These are phyloP conservation scores for Corynorhinus townsendii DNA, from an alignment of 2,113 vertebrate species.

Conservation along the genomic window DNA sequence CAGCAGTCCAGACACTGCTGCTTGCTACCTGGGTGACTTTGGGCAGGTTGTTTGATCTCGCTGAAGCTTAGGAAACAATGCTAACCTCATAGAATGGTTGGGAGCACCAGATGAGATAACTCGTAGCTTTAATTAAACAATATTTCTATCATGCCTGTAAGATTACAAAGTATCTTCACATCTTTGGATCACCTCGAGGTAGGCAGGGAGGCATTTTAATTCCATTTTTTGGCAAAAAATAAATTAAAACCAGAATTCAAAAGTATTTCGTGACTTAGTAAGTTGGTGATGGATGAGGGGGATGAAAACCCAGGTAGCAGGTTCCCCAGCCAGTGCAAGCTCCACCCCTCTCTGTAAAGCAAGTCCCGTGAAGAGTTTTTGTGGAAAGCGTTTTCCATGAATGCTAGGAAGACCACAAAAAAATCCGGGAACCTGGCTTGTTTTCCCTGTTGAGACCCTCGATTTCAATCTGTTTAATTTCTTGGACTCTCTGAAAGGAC, in stretches of 20 bases:
- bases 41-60: background rate
- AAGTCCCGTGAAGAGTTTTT: background rate
- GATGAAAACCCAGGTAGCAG: background rate
- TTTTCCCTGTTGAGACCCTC: background rate
- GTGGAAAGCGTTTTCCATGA: background rate
- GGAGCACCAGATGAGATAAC: background rate
- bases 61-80: background rate
- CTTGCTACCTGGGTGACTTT: slow-evolving; percentile 2
- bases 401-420: background rate
- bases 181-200: background rate
- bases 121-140: background rate
- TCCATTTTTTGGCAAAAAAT: background rate
- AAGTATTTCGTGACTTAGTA: background rate
- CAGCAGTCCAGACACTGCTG: background rate
- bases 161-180: background rate
- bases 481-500: background rate
- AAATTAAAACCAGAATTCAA: background rate
- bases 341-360: background rate
- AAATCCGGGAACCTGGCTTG: background rate
- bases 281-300: background rate
- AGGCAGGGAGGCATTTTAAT: background rate
- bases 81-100: background rate
- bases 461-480: background rate
- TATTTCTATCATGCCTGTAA: background rate
- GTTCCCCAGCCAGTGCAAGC: background rate